Conservation (phyloP, 1,140 invertebrate species). For the Ooceraea biroi region DNA sequence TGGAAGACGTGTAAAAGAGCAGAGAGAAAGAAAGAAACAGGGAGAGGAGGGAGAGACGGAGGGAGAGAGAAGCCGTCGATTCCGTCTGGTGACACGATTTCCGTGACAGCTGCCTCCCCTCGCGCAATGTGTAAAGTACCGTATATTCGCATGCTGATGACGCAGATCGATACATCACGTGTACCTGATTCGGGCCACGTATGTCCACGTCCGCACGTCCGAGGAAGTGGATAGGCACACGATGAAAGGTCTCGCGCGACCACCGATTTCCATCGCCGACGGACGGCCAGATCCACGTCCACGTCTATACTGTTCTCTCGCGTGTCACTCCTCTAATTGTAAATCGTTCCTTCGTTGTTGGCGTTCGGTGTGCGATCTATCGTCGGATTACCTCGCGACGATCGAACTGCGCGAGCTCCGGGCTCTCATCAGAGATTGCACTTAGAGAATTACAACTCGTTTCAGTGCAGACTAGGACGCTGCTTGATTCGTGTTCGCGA, state of each 20-base stretch:
- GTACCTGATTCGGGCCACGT: conserved; percentile 18
- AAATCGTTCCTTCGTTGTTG: conserved; percentile 66
- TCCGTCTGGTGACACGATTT: conserved; percentile 27
- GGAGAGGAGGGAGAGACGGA: too few relatives aligned
- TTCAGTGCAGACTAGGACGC: conserved; percentile 15
- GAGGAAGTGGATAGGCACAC: conserved; percentile 4
- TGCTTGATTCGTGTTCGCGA: not conserved
- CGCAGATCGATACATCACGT: conserved; percentile 23
- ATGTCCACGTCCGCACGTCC: not conserved
- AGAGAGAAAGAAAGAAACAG: too few relatives aligned
- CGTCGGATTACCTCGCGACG: conserved; percentile 4
- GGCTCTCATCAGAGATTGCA: conserved; percentile 2
- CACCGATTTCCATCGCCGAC: conserved; percentile 30
- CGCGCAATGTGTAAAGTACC: not conserved
- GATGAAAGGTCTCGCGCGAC: not conserved
- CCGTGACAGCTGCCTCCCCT: not conserved
- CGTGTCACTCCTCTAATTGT: conserved; percentile 7
- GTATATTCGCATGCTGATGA: conserved; percentile 13
- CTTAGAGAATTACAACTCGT: conserved; percentile 14
- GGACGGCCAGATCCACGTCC: not conserved
- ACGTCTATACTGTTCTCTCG: not conserved
- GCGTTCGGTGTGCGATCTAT: conserved; percentile 42
- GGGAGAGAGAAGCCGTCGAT: not conserved
- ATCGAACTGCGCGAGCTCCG: conserved; percentile 38
- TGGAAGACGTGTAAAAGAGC: conserved; percentile 57